Conservation (phyloP, 2,113 vertebrate genomes). For the Sylvicapra grimmia region DNA sequence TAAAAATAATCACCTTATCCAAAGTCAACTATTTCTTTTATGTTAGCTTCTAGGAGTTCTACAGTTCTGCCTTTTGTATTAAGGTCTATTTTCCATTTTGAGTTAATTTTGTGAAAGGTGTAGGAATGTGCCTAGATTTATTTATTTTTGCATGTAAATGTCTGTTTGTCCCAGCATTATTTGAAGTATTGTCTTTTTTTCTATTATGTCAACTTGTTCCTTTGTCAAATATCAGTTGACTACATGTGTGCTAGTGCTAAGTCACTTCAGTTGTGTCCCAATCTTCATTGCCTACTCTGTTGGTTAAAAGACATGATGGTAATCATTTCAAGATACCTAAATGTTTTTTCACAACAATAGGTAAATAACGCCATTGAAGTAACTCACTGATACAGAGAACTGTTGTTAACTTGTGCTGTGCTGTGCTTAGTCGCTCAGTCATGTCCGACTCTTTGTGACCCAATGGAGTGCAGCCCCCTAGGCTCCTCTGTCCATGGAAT, state of each 20-base stretch:
- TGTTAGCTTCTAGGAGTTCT: neutral
- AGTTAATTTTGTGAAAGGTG: neutral
- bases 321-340: constrained; percentile 47
- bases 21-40: neutral
- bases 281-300: neutral
- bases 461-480: neutral
- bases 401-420: constrained; percentile 39
- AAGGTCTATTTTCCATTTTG: neutral
- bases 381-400: constrained; percentile 36
- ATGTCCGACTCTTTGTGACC: neutral
- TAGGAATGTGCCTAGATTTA: neutral
- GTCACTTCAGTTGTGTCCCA: neutral
- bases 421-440: neutral
- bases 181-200: neutral
- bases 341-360: constrained; percentile 33
- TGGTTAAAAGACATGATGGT: constrained; percentile 9
- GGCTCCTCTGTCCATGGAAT: neutral
- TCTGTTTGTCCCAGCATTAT: neutral
- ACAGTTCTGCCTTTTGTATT: neutral
- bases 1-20: neutral
- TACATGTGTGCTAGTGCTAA: neutral
- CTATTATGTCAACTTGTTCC: neutral
- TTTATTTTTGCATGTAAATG: neutral
- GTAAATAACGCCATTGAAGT: constrained; percentile 37
- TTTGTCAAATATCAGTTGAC: neutral